These are phyloP conservation scores for Brachyopa scutellaris DNA, from an alignment of 2,888 invertebrate genomes.

Conservation along the genomic window DNA sequence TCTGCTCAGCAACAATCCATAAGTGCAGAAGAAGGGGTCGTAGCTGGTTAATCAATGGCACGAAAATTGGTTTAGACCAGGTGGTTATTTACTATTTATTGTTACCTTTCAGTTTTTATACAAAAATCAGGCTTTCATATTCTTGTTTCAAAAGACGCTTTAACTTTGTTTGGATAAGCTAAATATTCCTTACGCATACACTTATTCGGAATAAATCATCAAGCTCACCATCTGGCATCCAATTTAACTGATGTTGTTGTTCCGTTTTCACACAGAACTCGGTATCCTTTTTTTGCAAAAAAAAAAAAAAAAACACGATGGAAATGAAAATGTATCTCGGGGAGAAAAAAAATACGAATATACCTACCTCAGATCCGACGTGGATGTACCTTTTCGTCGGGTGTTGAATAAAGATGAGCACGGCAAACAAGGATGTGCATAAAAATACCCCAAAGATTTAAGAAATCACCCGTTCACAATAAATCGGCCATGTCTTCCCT, in stretches of 20 bases:
- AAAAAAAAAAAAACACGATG: too few relatives aligned
- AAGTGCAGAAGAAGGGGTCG: too few relatives aligned
- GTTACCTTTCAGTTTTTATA: background rate
- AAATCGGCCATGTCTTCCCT: conserved; percentile 17
- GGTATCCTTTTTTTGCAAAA: too few relatives aligned
- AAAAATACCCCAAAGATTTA: conserved; percentile 37
- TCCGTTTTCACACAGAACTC: background rate
- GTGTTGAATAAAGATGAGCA: conserved; percentile 44
- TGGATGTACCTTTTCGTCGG: conserved; percentile 19
- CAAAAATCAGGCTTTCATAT: background rate
- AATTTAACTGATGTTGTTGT: conserved; percentile 24
- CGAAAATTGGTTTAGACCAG: background rate
- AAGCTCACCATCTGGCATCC: conserved; percentile 30
- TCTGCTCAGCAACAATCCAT: too few relatives aligned
- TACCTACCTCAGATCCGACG: conserved; percentile 32
- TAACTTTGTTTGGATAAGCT: too few relatives aligned
- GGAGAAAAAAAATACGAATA: conserved; percentile 11
- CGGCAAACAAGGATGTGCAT: conserved; percentile 36
- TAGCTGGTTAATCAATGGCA: conserved; percentile 1
- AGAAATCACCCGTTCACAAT: conserved; percentile 51
- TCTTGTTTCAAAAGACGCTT: background rate
- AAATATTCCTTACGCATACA: conserved; percentile 2
- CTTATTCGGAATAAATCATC: conserved; percentile 42
- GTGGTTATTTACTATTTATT: conserved; percentile 5
- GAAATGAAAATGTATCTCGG: conserved; percentile 22